Percentiles rank a stretch among this genome's conserved stretches.
Conservation (phyloP, 2,797 vertebrate genomes). For the Melanotaenia pygmaea region DNA sequence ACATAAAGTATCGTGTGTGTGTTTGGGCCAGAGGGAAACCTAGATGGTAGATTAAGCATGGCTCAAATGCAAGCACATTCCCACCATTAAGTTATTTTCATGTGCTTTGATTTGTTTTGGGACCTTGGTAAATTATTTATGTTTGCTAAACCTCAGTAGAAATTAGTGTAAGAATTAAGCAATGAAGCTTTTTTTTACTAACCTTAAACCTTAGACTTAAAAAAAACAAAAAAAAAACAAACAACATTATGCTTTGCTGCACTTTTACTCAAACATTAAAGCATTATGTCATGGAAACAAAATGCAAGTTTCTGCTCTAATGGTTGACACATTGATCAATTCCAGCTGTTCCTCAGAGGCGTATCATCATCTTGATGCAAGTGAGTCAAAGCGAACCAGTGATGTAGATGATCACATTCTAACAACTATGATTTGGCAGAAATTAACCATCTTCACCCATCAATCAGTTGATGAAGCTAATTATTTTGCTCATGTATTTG, state of each 20-base stretch:
- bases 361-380: slow-evolving; percentile 27
- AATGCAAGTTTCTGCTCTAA: slow-evolving; percentile 21
- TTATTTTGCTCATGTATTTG: not conserved
- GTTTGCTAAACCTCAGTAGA: slow-evolving; percentile 20
- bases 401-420: slow-evolving; percentile 32
- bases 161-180: slow-evolving; percentile 36
- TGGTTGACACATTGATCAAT: slow-evolving; percentile 29
- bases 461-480: not conserved
- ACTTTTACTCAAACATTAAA: not conserved
- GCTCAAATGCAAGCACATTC: slow-evolving; percentile 42
- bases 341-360: slow-evolving; percentile 33
- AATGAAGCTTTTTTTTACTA: slow-evolving; percentile 3
- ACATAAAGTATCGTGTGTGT: slow-evolving; percentile 33
- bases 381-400: slow-evolving; percentile 2
- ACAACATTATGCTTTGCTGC: slow-evolving; percentile 1
- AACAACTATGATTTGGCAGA: slow-evolving; percentile 33
- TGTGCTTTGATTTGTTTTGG: slow-evolving; percentile 47
- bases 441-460: not conserved
- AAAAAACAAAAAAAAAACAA: not conserved
- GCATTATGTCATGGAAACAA: slow-evolving; percentile 13
- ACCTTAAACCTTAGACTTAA: not conserved
- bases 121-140: slow-evolving; percentile 49
- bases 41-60: slow-evolving; percentile 65
- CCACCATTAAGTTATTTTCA: slow-evolving; percentile 42
- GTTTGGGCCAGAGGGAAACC: slow-evolving; percentile 63